Conservation (phyloP, 2,797 vertebrate genomes). For the Antrozous pallidus region DNA sequence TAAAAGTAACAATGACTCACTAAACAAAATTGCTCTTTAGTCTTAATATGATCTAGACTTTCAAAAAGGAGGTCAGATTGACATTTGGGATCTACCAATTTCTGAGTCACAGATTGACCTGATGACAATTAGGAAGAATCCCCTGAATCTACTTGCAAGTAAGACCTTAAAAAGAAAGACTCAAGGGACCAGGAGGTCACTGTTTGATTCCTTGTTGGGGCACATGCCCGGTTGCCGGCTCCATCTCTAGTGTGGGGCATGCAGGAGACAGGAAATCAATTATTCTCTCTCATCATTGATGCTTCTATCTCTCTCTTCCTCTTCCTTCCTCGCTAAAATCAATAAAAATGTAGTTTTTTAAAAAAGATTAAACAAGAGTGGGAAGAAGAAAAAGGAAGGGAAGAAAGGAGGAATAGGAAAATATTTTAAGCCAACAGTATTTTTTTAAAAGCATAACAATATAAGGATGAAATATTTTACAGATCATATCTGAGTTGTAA, state of each 20-base stretch:
- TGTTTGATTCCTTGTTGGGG: too few relatives aligned
- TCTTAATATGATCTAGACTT: not conserved
- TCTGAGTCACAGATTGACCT: not conserved
- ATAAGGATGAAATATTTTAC: not conserved
- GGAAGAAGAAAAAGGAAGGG: not conserved
- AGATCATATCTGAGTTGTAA: not conserved
- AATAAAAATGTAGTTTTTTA: too few relatives aligned
- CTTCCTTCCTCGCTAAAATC: too few relatives aligned
- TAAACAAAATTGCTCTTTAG: not conserved
- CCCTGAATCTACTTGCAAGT: not conserved
- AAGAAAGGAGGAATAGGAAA: not conserved
- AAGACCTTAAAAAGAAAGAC: not conserved
- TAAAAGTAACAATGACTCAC: not conserved
- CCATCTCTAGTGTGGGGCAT: too few relatives aligned
- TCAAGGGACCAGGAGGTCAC: too few relatives aligned
- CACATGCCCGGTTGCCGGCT: too few relatives aligned
- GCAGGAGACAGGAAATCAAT: too few relatives aligned
- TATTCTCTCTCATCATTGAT: too few relatives aligned
- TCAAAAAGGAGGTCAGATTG: not conserved
- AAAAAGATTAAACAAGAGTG: not conserved
- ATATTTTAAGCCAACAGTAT: not conserved
- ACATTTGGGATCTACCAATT: not conserved
- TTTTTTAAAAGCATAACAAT: not conserved
- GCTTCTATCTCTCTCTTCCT: too few relatives aligned
- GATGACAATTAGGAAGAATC: not conserved